Evolutionary conservation across 2,797 vertebrate genomes (phyloP).

Genomic region (Mormyrus proboscirostris): DNA sequence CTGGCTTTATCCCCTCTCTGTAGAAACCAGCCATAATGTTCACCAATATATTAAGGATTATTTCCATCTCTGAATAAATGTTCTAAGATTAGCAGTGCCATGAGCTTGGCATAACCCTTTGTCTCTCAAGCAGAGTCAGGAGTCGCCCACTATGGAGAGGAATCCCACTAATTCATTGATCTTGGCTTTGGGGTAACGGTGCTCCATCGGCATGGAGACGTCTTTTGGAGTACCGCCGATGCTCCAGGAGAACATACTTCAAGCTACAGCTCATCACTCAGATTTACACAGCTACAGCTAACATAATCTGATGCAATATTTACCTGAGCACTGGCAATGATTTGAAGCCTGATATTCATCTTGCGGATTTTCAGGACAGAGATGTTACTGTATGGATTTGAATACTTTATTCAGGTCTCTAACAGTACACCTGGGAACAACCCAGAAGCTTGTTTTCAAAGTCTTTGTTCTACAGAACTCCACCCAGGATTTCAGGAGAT

Average conservation of each 20-base stretch:
- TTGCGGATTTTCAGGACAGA: constrained; percentile 28
- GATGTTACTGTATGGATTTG: background rate
- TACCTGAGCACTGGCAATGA: constrained; percentile 34
- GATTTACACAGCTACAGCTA: constrained; percentile 20
- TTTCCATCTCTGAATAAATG: constrained; percentile 47
- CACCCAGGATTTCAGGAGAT: background rate
- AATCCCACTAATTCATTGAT: constrained; percentile 21
- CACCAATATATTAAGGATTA: constrained; percentile 45
- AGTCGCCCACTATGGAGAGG: background rate
- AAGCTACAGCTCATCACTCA: background rate
- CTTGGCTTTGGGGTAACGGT: background rate
- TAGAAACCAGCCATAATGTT: constrained; percentile 39
- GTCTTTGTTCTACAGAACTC: background rate
- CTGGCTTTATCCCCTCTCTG: constrained; percentile 7
- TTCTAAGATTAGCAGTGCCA: constrained; percentile 16
- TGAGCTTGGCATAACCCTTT: constrained; percentile 4
- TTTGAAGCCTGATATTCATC: constrained; percentile 27
- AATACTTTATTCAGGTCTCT: background rate
- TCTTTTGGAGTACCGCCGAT: constrained; percentile 15
- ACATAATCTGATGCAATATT: constrained; percentile 47
- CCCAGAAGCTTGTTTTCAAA: background rate
- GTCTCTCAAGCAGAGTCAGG: background rate
- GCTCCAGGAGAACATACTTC: constrained; percentile 18
- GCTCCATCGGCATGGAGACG: constrained; percentile 30
- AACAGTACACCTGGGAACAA: background rate